phyloP scores from a whole-genome alignment of 2,113 vertebrate genomes.

The Microcebus tavaratra region DNA sequence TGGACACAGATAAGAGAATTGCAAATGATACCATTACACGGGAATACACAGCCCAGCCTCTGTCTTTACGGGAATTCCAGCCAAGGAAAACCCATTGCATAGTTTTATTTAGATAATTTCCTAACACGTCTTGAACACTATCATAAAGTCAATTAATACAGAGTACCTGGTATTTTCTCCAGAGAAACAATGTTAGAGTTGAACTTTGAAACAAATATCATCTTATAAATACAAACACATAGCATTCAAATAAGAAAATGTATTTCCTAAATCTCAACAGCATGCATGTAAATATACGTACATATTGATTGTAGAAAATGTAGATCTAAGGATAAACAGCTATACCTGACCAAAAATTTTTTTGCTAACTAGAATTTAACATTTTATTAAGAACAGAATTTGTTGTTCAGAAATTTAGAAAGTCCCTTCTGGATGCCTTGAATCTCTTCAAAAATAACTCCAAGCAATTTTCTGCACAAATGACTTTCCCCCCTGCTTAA shows the following conservation, averaged over 20 bases:
- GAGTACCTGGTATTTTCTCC: not conserved
- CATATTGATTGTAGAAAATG: not conserved
- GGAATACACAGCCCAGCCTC: not conserved
- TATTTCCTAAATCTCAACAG: not conserved
- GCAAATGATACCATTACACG: not conserved
- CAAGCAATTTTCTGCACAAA: not conserved
- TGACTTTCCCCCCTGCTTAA: not conserved
- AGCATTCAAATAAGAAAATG: not conserved
- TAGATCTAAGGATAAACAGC: not conserved
- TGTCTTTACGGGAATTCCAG: not conserved
- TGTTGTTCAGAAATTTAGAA: not conserved
- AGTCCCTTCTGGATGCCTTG: not conserved
- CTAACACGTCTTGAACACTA: not conserved
- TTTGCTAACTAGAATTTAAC: not conserved
- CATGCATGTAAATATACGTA: not conserved
- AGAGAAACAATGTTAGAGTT: slow-evolving; percentile 8
- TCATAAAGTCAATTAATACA: not conserved
- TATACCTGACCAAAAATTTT: not conserved
- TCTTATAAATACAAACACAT: not conserved
- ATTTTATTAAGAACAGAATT: not conserved
- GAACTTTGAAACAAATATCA: not conserved
- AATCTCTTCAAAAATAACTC: not conserved
- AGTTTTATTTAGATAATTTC: not conserved
- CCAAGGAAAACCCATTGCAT: not conserved
- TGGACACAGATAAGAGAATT: not conserved